Conservation (phyloP, 2,113 vertebrate genomes). For the Hymenochirus boettgeri region DNA sequence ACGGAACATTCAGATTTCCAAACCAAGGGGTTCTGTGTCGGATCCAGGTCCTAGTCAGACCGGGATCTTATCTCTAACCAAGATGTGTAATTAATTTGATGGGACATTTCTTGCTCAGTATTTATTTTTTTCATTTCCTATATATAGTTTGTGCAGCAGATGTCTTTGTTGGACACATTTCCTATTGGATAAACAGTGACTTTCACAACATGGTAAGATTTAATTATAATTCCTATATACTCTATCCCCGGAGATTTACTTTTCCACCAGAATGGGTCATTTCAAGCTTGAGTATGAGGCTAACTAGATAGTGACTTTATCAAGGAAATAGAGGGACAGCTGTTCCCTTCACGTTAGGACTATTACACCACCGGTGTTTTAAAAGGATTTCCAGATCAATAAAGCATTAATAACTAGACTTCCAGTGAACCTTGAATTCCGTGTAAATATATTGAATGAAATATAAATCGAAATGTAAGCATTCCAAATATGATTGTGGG, state of each 20-base stretch:
- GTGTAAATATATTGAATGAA: too few relatives aligned
- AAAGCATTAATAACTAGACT: neutral
- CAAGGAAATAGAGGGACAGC: slow-evolving; percentile 13
- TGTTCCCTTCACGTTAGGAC: neutral
- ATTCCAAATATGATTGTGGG: too few relatives aligned
- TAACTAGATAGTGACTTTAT: slow-evolving; percentile 7
- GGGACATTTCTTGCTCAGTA: neutral
- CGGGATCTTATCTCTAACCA: too few relatives aligned
- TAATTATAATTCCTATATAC: neutral
- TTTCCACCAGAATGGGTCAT: neutral
- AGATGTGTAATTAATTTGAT: neutral
- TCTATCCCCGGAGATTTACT: neutral
- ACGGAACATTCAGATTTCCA: too few relatives aligned
- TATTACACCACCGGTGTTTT: neutral
- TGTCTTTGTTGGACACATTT: neutral
- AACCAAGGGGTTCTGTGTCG: too few relatives aligned
- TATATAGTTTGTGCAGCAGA: neutral
- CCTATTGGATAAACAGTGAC: neutral
- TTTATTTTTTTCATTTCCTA: neutral
- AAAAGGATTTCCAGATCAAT: neutral
- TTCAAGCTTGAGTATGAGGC: neutral
- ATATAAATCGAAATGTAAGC: too few relatives aligned
- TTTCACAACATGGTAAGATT: neutral
- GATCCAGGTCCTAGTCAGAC: too few relatives aligned
- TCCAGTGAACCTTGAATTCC: neutral